These are phyloP conservation scores for Ictidomys tridecemlineatus DNA, from an alignment of 2,113 vertebrate species.

Conservation along the genomic window DNA sequence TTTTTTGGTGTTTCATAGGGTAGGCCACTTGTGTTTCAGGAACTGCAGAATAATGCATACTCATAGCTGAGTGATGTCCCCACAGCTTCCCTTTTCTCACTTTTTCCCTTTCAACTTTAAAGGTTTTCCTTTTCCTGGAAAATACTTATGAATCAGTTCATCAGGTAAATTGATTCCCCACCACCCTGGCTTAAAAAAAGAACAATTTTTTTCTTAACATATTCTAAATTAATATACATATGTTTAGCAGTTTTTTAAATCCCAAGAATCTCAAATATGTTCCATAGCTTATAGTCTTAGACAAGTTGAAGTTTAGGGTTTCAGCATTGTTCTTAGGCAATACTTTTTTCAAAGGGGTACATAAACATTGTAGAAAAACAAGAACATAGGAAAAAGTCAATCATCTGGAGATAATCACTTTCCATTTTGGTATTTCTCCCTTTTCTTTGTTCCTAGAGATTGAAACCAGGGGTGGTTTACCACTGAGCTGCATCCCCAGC, in stretches of 20 bases:
- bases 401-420: not conserved
- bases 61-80: not conserved
- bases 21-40: not conserved
- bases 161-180: not conserved
- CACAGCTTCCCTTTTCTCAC: not conserved
- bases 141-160: not conserved
- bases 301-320: not conserved
- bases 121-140: not conserved
- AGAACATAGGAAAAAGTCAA: not conserved
- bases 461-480: too few species aligned
- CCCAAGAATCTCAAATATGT: not conserved
- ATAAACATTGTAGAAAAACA: not conserved
- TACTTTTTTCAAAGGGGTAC: not conserved
- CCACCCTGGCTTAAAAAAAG: not conserved
- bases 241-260: not conserved
- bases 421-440: not conserved
- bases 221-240: not conserved
- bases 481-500: too few species aligned
- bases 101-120: not conserved
- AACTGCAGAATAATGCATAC: not conserved
- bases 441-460: not conserved
- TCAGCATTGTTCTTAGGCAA: not conserved
- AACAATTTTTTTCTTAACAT: not conserved
- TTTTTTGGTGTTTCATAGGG: constrained; percentile 31
- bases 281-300: not conserved